These are phyloP conservation scores for Stegana nigrithorax DNA, from an alignment of 2,888 invertebrate species.

Conservation along the genomic window DNA sequence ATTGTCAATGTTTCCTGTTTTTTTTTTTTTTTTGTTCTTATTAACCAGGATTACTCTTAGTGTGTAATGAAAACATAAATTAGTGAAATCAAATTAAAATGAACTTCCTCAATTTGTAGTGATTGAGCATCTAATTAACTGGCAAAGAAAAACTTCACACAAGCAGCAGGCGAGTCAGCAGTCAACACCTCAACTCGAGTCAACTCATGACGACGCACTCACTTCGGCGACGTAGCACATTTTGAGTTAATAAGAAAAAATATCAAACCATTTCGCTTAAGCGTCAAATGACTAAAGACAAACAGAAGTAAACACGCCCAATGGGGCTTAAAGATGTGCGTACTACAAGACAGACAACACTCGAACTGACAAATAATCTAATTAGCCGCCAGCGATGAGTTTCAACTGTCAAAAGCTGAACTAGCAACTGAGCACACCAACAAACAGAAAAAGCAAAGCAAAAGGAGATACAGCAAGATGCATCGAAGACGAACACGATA, in stretches of 20 bases:
- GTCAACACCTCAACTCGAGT: constrained; percentile 4
- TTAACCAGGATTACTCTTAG: too few species aligned
- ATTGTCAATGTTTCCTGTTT: too few species aligned
- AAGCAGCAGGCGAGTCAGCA: constrained; percentile 14
- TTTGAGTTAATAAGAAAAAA: constrained; percentile 38
- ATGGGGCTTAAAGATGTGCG: background rate
- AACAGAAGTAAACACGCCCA: background rate
- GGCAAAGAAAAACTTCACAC: constrained; percentile 18
- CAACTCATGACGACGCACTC: background rate
- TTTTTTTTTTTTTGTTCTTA: too few species aligned
- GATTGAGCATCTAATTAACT: constrained; percentile 42
- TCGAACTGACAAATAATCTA: constrained; percentile 63
- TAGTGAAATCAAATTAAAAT: constrained; percentile 14
- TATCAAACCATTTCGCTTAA: constrained; percentile 37
- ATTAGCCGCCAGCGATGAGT: constrained; percentile 64
- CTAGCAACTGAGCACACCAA: constrained; percentile 22
- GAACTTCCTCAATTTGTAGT: constrained; percentile 22
- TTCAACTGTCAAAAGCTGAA: constrained; percentile 51
- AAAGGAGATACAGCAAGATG: constrained; percentile 19
- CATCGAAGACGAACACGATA: constrained; percentile 34
- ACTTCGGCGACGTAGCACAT: constrained; percentile 16
- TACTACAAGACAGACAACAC: constrained; percentile 15
- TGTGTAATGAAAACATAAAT: too few species aligned
- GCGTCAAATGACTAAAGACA: constrained; percentile 33
- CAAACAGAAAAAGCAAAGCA: background rate